Conservation (phyloP, 1,140 invertebrate species). For the Bombus consobrinus region DNA sequence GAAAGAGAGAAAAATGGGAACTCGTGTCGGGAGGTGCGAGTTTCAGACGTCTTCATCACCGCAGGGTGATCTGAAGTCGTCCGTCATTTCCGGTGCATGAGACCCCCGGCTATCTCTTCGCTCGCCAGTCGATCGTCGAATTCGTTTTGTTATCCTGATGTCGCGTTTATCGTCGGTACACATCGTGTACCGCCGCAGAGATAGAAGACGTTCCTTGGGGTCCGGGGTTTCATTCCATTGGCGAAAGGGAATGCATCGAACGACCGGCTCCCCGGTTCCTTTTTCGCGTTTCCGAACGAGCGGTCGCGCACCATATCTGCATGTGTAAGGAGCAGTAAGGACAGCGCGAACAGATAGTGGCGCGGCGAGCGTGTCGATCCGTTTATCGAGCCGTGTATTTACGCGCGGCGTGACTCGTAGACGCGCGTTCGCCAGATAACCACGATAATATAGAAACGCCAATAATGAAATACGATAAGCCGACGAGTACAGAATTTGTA, state of each 20-base stretch:
- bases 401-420: conserved; percentile 52
- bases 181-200: conserved; percentile 37
- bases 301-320: neutral
- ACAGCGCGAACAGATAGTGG: conserved; percentile 46
- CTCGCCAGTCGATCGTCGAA: conserved; percentile 39
- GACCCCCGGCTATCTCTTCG: neutral
- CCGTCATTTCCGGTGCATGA: conserved; percentile 21
- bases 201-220: conserved; percentile 31
- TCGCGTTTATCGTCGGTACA: conserved; percentile 49
- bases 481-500: conserved; percentile 39
- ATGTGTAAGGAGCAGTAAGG: neutral
- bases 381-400: conserved; percentile 61
- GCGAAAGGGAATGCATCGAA: conserved; percentile 8
- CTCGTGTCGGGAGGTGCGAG: neutral
- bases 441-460: conserved; percentile 53
- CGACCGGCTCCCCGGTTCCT: neutral
- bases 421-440: conserved; percentile 52
- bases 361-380: conserved; percentile 51
- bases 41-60: neutral
- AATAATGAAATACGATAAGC: conserved; percentile 65
- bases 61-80: too few relatives aligned
- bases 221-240: conserved; percentile 9
- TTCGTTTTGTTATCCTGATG: conserved; percentile 57
- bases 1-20: neutral
- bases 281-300: neutral